Evolutionary conservation across 1,140 invertebrate species (phyloP).

Genomic region (Hermatobates lingyangjiaoensis): DNA sequence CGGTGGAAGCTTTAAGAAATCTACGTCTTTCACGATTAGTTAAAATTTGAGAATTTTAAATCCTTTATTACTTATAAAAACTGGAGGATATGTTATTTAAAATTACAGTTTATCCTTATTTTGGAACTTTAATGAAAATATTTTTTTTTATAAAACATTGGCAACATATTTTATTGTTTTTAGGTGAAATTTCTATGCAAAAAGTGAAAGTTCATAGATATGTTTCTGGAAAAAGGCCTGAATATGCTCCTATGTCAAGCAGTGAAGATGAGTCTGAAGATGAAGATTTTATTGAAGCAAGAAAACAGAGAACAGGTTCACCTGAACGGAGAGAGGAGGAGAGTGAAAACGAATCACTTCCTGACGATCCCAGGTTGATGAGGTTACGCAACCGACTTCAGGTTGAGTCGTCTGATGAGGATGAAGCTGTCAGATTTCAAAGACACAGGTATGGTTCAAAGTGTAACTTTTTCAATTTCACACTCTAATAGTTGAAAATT

Average conservation of each 20-base stretch:
- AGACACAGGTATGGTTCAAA: constrained; percentile 19
- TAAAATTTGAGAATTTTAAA: too few relatives aligned
- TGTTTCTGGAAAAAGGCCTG: constrained; percentile 81
- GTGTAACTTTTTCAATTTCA: constrained; percentile 2
- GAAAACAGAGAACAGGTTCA: constrained; percentile 18
- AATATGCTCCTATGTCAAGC: constrained; percentile 64
- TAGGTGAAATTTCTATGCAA: constrained; percentile 86
- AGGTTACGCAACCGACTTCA: constrained; percentile 27
- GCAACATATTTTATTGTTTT: too few relatives aligned
- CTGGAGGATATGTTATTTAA: too few relatives aligned
- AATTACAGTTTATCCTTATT: too few relatives aligned
- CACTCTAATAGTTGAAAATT: too few relatives aligned
- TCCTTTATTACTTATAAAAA: too few relatives aligned
- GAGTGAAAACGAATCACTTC: constrained; percentile 28
- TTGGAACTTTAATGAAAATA: too few relatives aligned
- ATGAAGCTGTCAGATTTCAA: constrained; percentile 27
- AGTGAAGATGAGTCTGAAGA: constrained; percentile 68
- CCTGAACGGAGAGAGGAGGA: constrained; percentile 13
- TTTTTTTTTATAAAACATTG: too few relatives aligned
- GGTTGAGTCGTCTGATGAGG: constrained; percentile 21
- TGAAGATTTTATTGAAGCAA: constrained; percentile 60
- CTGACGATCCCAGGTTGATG: constrained; percentile 58
- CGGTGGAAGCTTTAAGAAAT: too few relatives aligned
- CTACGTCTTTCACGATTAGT: too few relatives aligned
- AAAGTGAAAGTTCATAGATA: constrained; percentile 90